A percentile compares a stretch with the other conserved stretches of the same genome.
Conservation (phyloP, 2,888 invertebrate genomes). For the Orthosia gothica region DNA sequence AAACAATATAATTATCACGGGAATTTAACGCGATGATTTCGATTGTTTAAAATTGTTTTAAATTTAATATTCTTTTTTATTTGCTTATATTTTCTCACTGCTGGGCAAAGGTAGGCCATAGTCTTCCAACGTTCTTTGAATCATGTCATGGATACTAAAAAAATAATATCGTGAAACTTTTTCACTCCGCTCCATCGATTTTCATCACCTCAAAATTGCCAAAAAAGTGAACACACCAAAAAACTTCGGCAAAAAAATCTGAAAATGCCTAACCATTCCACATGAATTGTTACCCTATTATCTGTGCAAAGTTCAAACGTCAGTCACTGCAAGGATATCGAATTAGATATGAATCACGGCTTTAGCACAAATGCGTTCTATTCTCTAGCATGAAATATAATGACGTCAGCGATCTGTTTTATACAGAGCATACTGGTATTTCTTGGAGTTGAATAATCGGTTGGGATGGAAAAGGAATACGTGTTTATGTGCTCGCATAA, state of each 20-base stretch:
- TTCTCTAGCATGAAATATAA: not conserved
- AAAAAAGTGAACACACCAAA: no score
- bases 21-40: no score
- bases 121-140: no score
- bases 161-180: no score
- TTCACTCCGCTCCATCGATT: no score
- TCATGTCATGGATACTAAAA: no score
- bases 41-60: no score
- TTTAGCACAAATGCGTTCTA: constrained; percentile 17
- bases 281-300: constrained; percentile 12
- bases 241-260: not conserved
- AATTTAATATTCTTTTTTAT: no score
- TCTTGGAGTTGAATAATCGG: not conserved
- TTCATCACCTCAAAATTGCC: no score
- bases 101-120: no score
- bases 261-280: not conserved
- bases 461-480: not conserved
- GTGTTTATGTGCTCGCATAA: not conserved
- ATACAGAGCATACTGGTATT: not conserved
- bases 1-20: no score
- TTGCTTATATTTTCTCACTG: no score
- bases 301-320: constrained; percentile 30
- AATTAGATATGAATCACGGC: constrained; percentile 30
- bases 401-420: constrained; percentile 14
- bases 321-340: constrained; percentile 30